Conservation (phyloP, 2,888 invertebrate species). For the Crocallis elinguaria region DNA sequence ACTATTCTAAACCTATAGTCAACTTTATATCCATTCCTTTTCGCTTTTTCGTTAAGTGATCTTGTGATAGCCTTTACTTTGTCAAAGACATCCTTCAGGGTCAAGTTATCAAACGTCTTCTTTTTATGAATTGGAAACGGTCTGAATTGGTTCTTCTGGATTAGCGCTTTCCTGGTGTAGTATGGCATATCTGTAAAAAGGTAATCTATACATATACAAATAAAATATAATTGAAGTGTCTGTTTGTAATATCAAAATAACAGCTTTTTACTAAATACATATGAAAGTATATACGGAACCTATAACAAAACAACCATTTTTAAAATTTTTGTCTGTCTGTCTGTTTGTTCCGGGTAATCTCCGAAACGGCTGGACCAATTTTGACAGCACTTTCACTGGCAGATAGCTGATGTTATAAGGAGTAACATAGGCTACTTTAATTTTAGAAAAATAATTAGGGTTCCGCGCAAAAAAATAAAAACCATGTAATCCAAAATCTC, state of each 20-base stretch:
- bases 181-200: slow-evolving; percentile 53
- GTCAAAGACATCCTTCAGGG: slow-evolving; percentile 56
- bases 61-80: slow-evolving; percentile 65
- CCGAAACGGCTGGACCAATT: too few relatives aligned
- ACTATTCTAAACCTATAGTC: slow-evolving; percentile 66
- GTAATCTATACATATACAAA: not conserved
- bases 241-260: not conserved
- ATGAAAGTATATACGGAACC: too few relatives aligned
- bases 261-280: too few relatives aligned
- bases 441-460: too few relatives aligned
- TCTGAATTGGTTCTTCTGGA: slow-evolving; percentile 46
- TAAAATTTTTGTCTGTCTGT: too few relatives aligned
- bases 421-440: too few relatives aligned
- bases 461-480: too few relatives aligned
- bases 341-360: too few relatives aligned
- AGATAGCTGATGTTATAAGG: too few relatives aligned
- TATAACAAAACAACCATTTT: too few relatives aligned
- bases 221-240: not conserved
- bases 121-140: slow-evolving; percentile 44
- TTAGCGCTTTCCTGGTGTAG: slow-evolving; percentile 57
- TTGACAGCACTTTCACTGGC: too few relatives aligned
- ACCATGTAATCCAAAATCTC: too few relatives aligned
- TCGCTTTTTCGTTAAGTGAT: slow-evolving; percentile 57
- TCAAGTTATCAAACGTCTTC: slow-evolving; percentile 54
- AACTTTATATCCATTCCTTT: slow-evolving; percentile 67